Percentiles rank a stretch among this genome's conserved stretches.
These are phyloP conservation scores for Tachina lurida DNA, from an alignment of 2,888 invertebrate species.

Conservation along the genomic window DNA sequence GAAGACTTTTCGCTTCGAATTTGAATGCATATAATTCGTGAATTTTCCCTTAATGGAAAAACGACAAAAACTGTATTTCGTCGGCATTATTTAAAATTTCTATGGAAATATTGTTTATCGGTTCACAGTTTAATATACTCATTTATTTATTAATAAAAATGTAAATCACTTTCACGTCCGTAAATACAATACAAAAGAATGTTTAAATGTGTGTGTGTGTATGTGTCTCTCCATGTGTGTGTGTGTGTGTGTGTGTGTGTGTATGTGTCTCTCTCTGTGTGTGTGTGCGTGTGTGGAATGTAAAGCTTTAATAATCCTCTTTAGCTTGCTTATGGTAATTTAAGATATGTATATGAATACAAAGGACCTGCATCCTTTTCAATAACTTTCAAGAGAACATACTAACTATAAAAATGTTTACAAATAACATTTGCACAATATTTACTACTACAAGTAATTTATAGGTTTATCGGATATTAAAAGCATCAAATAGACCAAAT, in stretches of 20 bases:
- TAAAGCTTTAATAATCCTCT: no score
- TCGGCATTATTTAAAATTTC: constrained; percentile 18
- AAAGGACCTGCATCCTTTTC: background rate
- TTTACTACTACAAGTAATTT: constrained; percentile 36
- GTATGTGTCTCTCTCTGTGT: no score
- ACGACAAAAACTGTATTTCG: background rate
- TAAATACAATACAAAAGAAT: background rate
- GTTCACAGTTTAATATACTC: background rate
- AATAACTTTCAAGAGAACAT: background rate
- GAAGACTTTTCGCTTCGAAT: background rate
- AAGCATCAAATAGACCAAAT: constrained; percentile 7
- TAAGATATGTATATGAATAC: background rate
- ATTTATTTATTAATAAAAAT: background rate
- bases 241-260: no score
- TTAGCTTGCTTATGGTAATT: no score
- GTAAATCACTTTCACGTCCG: background rate
- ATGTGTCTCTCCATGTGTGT: no score
- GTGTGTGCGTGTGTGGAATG: no score
- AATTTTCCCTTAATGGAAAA: background rate
- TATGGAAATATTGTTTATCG: background rate
- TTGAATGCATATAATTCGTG: background rate
- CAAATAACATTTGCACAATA: constrained; percentile 50
- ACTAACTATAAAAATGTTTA: background rate
- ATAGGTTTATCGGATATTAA: constrained; percentile 38
- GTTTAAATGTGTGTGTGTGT: no score